These are phyloP conservation scores for Drosophila trapezifrons DNA, from an alignment of 1,140 invertebrate species.

Conservation along the genomic window DNA sequence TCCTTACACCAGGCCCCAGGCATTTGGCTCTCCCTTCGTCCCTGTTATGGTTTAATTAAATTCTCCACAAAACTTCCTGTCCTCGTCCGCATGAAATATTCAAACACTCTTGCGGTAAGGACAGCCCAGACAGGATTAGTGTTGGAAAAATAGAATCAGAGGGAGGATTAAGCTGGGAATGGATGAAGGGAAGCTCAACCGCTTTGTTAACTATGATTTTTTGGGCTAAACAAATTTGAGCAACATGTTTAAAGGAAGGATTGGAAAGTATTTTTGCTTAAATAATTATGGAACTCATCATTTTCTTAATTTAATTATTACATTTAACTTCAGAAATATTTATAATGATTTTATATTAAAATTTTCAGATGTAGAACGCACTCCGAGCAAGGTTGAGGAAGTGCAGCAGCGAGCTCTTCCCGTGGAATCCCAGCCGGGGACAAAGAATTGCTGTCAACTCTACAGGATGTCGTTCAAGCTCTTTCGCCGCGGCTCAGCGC, in stretches of 20 bases:
- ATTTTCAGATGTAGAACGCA: constrained; percentile 64
- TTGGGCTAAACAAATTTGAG: background rate
- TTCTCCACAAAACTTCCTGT: constrained; percentile 42
- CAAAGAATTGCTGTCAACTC: background rate
- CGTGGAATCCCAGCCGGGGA: constrained; percentile 1
- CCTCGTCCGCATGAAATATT: constrained; percentile 39
- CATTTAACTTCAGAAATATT: too few relatives aligned
- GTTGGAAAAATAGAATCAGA: constrained; percentile 31
- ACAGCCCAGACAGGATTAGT: constrained; percentile 43
- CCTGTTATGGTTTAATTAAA: constrained; percentile 46
- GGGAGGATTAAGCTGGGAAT: constrained; percentile 14
- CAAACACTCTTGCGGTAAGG: constrained; percentile 39
- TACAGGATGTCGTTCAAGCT: constrained; percentile 79
- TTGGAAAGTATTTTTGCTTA: too few relatives aligned
- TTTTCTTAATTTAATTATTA: too few relatives aligned
- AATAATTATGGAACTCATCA: too few relatives aligned
- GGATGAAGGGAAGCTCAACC: background rate
- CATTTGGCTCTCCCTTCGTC: constrained; percentile 1
- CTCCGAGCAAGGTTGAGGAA: background rate
- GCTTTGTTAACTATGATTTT: constrained; percentile 14
- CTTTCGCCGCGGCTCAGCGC: constrained; percentile 81
- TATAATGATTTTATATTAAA: background rate
- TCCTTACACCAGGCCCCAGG: constrained; percentile 24
- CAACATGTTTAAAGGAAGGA: background rate
- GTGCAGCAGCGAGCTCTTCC: constrained; percentile 5